Conservation (phyloP, 2,888 invertebrate species). For the Nasonia oneida region DNA sequence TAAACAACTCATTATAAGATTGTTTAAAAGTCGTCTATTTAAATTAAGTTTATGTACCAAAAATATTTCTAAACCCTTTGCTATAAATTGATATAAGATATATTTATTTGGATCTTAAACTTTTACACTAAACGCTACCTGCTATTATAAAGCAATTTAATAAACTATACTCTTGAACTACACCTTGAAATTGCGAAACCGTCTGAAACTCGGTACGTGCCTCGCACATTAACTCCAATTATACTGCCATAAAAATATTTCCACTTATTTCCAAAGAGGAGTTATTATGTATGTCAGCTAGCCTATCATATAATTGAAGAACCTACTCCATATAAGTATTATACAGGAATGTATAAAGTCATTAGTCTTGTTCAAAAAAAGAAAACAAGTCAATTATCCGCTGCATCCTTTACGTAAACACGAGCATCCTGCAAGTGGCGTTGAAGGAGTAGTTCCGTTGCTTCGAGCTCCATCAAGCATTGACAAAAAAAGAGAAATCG, state of each 20-base stretch:
- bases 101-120: not conserved
- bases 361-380: not conserved
- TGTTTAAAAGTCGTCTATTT: no score
- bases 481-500: conserved; percentile 36
- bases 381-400: not conserved
- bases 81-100: no score
- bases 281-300: not conserved
- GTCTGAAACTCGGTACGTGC: not conserved
- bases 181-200: not conserved
- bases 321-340: not conserved
- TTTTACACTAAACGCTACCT: not conserved
- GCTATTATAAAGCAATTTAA: not conserved
- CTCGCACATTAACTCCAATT: not conserved
- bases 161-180: not conserved
- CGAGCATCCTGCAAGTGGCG: not conserved
- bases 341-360: not conserved
- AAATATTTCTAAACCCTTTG: no score
- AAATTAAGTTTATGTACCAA: no score
- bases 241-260: not conserved
- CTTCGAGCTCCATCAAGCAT: no score
- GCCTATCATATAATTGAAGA: not conserved
- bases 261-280: not conserved
- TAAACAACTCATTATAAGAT: no score
- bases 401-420: conserved; percentile 7
- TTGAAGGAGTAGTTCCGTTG: not conserved